A percentile compares a stretch with the other conserved stretches of the same genome.
phyloP scores from a whole-genome alignment of 2,797 vertebrate species.

The Selene dorsalis region DNA sequence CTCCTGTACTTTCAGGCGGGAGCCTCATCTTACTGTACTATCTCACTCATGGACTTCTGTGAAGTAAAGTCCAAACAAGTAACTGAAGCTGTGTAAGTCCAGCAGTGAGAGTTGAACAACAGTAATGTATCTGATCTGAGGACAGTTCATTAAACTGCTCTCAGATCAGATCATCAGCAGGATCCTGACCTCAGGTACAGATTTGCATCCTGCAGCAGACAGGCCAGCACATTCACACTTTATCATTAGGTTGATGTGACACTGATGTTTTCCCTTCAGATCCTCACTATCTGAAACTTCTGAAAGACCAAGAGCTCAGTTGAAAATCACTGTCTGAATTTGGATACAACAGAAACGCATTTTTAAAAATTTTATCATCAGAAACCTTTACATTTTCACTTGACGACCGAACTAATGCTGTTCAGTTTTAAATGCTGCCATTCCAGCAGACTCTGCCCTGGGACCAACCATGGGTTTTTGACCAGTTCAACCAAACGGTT shows the following conservation, averaged over 20 bases:
- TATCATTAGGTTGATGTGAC: background rate
- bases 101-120: background rate
- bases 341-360: too few relatives aligned
- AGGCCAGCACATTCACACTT: background rate
- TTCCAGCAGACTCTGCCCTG: background rate
- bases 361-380: too few relatives aligned
- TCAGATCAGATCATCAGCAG: background rate
- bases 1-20: background rate
- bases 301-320: background rate
- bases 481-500: background rate
- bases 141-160: background rate
- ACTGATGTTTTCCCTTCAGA: conserved; percentile 7
- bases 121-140: background rate
- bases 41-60: background rate
- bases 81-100: background rate
- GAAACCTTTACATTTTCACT: background rate
- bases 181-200: background rate
- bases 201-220: background rate
- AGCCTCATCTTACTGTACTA: background rate
- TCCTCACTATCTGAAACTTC: background rate
- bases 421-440: too few relatives aligned
- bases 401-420: too few relatives aligned
- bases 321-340: too few relatives aligned
- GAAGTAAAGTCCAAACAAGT: background rate
- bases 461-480: background rate